A percentile compares a stretch with the other conserved stretches of the same genome.
Conservation (phyloP, 1,140 invertebrate species). For the Drosophila biarmipes region DNA sequence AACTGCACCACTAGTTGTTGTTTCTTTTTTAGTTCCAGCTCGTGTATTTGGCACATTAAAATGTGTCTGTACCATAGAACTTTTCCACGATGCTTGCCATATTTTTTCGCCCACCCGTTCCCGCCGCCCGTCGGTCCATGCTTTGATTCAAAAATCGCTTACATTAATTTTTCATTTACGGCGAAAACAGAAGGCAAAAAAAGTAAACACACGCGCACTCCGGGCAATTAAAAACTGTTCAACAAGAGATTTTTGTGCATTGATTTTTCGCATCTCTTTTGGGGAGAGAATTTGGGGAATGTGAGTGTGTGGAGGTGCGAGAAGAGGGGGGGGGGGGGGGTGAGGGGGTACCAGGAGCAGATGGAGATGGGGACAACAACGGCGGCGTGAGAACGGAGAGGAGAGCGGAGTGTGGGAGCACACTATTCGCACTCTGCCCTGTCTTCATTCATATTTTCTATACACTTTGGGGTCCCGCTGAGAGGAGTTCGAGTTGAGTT, state of each 20-base stretch:
- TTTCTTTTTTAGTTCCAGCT: neutral
- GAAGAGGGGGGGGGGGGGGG: neutral
- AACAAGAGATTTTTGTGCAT: conserved; percentile 40
- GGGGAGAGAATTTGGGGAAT: neutral
- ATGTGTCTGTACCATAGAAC: conserved; percentile 2
- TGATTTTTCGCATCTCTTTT: conserved; percentile 59
- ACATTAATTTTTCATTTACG: conserved; percentile 15
- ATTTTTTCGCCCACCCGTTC: neutral
- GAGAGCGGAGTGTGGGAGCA: conserved; percentile 25
- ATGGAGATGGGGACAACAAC: conserved; percentile 15
- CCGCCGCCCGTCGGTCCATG: neutral
- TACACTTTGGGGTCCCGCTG: conserved; percentile 59
- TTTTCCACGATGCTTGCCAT: neutral
- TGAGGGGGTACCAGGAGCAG: conserved; percentile 5
- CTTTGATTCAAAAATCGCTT: conserved; percentile 4
- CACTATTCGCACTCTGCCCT: conserved; percentile 40
- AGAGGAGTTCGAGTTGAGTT: conserved; percentile 57
- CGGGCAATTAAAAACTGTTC: conserved; percentile 52
- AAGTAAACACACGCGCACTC: conserved; percentile 7
- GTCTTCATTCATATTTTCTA: conserved; percentile 82
- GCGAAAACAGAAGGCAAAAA: neutral
- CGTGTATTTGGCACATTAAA: neutral
- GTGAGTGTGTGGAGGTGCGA: neutral
- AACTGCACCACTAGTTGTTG: neutral
- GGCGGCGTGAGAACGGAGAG: too few species aligned